A percentile compares a stretch with the other conserved stretches of the same genome.
Conservation (phyloP, 1,140 invertebrate genomes). For the Pogonognathellus flavescens region DNA sequence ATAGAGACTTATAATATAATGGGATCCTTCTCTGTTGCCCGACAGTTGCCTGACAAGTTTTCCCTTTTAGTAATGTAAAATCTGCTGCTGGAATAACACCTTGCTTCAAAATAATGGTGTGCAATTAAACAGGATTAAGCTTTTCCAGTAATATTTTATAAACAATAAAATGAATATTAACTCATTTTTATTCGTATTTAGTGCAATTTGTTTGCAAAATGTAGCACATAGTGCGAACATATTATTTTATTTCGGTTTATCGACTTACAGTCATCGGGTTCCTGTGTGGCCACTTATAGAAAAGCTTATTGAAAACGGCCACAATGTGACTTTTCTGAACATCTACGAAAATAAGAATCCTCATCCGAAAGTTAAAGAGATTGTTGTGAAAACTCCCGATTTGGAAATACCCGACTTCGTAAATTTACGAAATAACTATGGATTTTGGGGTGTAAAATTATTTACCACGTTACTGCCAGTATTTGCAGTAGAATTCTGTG, state of each 20-base stretch:
- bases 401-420: neutral
- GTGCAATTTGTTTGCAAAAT: too few relatives aligned
- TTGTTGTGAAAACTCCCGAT: neutral
- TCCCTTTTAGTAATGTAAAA: too few relatives aligned
- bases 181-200: too few relatives aligned
- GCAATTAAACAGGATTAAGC: too few relatives aligned
- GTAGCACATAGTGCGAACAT: too few relatives aligned
- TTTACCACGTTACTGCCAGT: neutral
- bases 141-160: too few relatives aligned
- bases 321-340: constrained; percentile 60
- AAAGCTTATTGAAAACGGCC: constrained; percentile 50
- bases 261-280: constrained; percentile 61
- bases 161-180: too few relatives aligned
- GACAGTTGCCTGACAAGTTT: too few relatives aligned
- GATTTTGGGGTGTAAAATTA: neutral
- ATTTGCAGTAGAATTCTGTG: neutral
- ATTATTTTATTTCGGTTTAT: neutral
- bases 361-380: constrained; percentile 56
- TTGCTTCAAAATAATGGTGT: too few relatives aligned
- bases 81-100: too few relatives aligned
- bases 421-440: neutral
- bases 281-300: constrained; percentile 57
- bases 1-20: too few relatives aligned
- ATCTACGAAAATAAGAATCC: constrained; percentile 47
- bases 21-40: too few relatives aligned